Evolutionary conservation across 2,888 invertebrate genomes (phyloP).

Genomic region (Cosmopolites sordidus): DNA sequence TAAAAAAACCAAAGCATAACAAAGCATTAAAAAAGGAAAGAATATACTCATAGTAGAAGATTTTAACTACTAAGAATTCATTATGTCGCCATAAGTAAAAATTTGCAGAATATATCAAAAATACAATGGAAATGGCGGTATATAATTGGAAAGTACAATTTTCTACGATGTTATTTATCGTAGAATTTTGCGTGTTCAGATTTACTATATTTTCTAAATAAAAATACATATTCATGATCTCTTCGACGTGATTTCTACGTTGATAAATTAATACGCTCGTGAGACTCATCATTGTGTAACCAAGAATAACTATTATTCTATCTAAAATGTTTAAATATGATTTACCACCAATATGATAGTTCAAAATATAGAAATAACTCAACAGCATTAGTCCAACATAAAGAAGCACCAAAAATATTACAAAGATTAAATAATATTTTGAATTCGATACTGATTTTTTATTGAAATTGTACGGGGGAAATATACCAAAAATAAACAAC

Average conservation of each 20-base stretch:
- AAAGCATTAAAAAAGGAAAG: not conserved
- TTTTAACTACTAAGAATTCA: not conserved
- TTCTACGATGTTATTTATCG: not conserved
- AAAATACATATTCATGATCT: not conserved
- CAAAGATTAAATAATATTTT: not conserved
- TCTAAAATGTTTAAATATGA: not conserved
- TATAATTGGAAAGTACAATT: not conserved
- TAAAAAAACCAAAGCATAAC: not conserved
- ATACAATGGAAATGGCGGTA: not conserved
- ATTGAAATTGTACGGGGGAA: constrained; percentile 3
- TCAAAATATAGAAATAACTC: not conserved
- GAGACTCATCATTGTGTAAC: not conserved
- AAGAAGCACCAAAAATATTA: not conserved
- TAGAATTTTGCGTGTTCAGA: not conserved
- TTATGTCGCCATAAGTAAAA: not conserved
- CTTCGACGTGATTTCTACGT: not conserved
- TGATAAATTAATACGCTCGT: not conserved
- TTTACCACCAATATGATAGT: not conserved
- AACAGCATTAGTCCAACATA: not conserved
- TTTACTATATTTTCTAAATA: constrained; percentile 2
- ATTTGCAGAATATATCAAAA: not conserved
- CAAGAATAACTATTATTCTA: not conserved
- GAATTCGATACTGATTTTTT: not conserved
- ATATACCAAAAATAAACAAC: constrained; percentile 4
- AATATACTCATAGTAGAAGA: constrained; percentile 1